These are phyloP conservation scores for Lysiphlebus fabarum DNA, from an alignment of 1,140 invertebrate genomes.

Conservation along the genomic window DNA sequence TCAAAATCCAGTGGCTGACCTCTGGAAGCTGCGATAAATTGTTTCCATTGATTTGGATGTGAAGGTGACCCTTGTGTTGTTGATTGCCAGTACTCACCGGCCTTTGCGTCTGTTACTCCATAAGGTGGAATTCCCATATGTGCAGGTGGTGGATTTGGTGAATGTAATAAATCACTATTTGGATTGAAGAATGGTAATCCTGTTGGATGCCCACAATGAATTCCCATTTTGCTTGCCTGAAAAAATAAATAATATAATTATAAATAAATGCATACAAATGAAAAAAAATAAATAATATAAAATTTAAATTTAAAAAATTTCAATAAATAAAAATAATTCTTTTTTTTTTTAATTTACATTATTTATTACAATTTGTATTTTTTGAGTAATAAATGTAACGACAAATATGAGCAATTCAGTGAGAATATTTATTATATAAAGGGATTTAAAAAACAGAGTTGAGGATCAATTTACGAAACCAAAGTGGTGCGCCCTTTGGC, in stretches of 20 bases:
- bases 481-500: slow-evolving; percentile 1
- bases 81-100: slow-evolving; percentile 56
- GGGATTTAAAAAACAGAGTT: slow-evolving; percentile 6
- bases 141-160: slow-evolving; percentile 89
- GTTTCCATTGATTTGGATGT: slow-evolving; percentile 56
- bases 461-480: slow-evolving; percentile 15
- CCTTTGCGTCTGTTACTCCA: slow-evolving; percentile 73
- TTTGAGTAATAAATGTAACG: slow-evolving; percentile 2
- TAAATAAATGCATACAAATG: background rate
- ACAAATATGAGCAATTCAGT: slow-evolving; percentile 6
- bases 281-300: no score
- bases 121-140: slow-evolving; percentile 96
- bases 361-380: no score
- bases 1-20: slow-evolving; percentile 46
- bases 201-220: slow-evolving; percentile 66
- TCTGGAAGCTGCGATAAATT: slow-evolving; percentile 57
- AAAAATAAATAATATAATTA: slow-evolving; percentile 41
- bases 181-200: slow-evolving; percentile 85
- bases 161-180: slow-evolving; percentile 65
- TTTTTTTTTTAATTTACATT: no score
- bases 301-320: no score
- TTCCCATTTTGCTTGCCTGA: slow-evolving; percentile 87
- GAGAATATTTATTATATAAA: background rate
- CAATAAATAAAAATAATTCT: no score
- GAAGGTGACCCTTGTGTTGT: slow-evolving; percentile 35